Base-by-base conservation (phyloP, 2,888 invertebrate genomes). In the Pollenia griseotomentosa region DNA sequence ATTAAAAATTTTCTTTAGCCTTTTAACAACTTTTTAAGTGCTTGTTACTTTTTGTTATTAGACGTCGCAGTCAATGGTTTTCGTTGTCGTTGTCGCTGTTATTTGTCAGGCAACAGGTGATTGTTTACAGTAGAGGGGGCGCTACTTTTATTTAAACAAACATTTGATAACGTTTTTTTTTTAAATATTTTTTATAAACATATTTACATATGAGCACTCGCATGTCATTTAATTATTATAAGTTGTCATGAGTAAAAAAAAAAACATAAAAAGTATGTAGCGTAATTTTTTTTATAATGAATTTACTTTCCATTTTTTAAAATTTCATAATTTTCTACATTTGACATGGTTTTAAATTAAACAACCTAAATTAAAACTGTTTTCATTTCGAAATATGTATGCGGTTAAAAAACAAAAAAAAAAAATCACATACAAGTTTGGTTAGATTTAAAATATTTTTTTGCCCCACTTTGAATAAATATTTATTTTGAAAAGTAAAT, bases 1-100 rank as follows among this genome's bases (percentile, higher is more conserved):
- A 83, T 86, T 75, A 86, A 83, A 86, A 19, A 86, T 86, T 83
- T 83, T 86, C 78, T 79, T 82, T 46, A 63, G 53, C 66, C 63
- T 74, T 74, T 74, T 57, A 86, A 83, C 74, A 79, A 79, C 57
- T 80, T 83, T 77, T 83, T 66, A 86, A 83, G 71, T 73, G 70
- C 83, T 65, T 80, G 63, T 71, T 77, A 57, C 16, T 68, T 68
- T 83, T 83, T 48, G 19, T 51, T 63, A 23, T 48, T 59, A 40
- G 44, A n/a, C 19, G 44, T 53, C 11, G 23, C 12, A n/a, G 19
- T 55, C 7, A 2, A 6, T 23, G 44, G 19, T 23, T 11, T 19
- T 33, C 33, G 53, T 59, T 68, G 42, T 57, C 55, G 75, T 59
- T 12, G 74, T 57, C n/a, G 51, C 55, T 66, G 16, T 65, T 82